Base-by-base conservation (phyloP, 2,888 invertebrate genomes). In the Callyntrura sp. region DNA sequence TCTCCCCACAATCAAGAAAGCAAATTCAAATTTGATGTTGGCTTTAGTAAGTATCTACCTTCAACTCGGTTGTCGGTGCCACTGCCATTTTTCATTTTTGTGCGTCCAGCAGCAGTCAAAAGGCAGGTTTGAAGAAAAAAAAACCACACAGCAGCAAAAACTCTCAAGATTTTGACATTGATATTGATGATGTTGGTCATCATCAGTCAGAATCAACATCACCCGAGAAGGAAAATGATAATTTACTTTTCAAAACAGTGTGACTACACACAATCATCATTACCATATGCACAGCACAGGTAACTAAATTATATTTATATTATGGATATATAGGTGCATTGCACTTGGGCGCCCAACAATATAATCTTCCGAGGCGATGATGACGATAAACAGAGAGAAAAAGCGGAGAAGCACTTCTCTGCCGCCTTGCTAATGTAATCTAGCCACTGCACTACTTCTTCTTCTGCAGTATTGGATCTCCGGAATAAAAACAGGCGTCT, bases 1-100 rank as follows among this genome's bases (percentile, higher is more conserved):
- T 60, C 35, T 4, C 35, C 2, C 35, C 2, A 35, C 35, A 35
- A 35, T 35, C 35, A 79, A 17, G 79, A 79, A 87, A 87, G 79
- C 68, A 87, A 87, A 87, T 55, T 79, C 68, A 78, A 45, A 17
- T 28, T 79, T 78, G 43, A 62, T 78, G 78, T 78, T 82, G 35
- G 8, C 14, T 68, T 17, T 12, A 6, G 28, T 35, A 60, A 60
- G 43, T 25, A 62, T 23, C 65, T 65, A 11, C 17, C 60, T 76
- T 9, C 48, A 35, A 35, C 35, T 35, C 6, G 35, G 35, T 35
- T 60, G 60, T 84, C 70, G 17, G 17, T 51, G 3, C 8, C 23
- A 48, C 28, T 28, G 86, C 79, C 78, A 86, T 86, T 86, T 86
- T 68, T 86, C 86, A 86, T 51, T 51, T 51, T 51, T 51, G 1